Percentiles rank a stretch among this genome's conserved stretches.
These are phyloP conservation scores for Caenorhabditis wallacei DNA, from an alignment of 2,888 invertebrate species.

Conservation along the genomic window DNA sequence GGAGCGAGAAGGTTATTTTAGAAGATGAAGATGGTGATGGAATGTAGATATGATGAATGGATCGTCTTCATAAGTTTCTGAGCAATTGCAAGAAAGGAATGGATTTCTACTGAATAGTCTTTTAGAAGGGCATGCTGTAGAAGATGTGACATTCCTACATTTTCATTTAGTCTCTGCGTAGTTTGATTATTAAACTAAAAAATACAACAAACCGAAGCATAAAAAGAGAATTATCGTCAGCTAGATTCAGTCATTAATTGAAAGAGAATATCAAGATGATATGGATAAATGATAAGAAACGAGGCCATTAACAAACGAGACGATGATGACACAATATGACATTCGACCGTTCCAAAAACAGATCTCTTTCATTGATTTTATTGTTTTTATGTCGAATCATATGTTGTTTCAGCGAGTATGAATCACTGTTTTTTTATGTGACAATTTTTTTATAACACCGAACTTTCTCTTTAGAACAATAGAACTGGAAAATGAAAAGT, in stretches of 20 bases:
- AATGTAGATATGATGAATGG: too few species aligned
- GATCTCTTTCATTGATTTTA: constrained; percentile 23
- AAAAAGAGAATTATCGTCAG: background rate
- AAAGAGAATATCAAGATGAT: constrained; percentile 19
- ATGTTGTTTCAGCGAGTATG: constrained; percentile 24
- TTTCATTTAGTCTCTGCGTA: too few species aligned
- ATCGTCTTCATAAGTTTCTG: too few species aligned
- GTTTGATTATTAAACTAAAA: background rate
- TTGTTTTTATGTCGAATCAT: constrained; percentile 33
- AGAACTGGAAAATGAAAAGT: too few species aligned
- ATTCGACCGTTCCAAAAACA: constrained; percentile 28
- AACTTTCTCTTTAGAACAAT: background rate
- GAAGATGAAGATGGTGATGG: background rate
- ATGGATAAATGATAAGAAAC: constrained; percentile 37
- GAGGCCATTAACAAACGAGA: constrained; percentile 35
- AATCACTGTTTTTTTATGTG: constrained; percentile 9
- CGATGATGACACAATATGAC: constrained; percentile 35
- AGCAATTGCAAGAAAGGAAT: too few species aligned
- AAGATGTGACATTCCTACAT: too few species aligned
- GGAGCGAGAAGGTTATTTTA: background rate
- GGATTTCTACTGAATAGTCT: too few species aligned
- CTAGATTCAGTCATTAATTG: constrained; percentile 29
- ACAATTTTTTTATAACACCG: background rate
- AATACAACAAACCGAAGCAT: background rate
- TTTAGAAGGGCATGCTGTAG: too few species aligned